These are phyloP conservation scores for Hipposideros larvatus DNA, from an alignment of 2,797 vertebrate genomes.

Conservation along the genomic window DNA sequence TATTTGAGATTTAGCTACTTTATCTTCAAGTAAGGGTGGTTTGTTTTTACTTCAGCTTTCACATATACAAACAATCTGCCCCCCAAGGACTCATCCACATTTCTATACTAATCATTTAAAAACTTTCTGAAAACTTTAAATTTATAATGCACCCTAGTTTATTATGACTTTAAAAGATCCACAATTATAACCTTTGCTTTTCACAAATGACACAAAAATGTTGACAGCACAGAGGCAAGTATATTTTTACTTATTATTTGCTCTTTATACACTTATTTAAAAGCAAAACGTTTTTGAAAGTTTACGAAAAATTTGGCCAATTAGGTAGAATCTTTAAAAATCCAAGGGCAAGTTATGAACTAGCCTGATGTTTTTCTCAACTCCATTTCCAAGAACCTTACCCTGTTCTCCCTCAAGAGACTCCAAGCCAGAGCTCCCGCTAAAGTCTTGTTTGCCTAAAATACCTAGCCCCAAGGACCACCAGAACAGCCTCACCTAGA, in stretches of 20 bases:
- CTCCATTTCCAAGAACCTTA: constrained; percentile 43
- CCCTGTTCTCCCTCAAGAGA: not conserved
- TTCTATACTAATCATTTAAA: constrained; percentile 7
- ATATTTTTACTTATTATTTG: constrained; percentile 28
- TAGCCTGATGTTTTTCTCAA: constrained; percentile 44
- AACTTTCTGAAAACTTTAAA: constrained; percentile 38
- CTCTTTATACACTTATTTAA: constrained; percentile 37
- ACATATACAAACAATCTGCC: not conserved
- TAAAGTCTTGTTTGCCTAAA: constrained; percentile 37
- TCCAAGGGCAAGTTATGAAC: constrained; percentile 2
- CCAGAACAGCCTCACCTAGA: not conserved
- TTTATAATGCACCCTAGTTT: not conserved
- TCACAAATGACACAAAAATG: not conserved
- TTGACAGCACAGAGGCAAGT: not conserved
- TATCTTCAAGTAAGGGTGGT: constrained; percentile 80
- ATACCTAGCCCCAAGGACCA: not conserved
- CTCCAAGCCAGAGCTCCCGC: not conserved
- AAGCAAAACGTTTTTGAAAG: constrained; percentile 28
- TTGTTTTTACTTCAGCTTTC: constrained; percentile 56
- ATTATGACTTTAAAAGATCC: constrained; percentile 10
- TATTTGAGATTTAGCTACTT: constrained; percentile 86
- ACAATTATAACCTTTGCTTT: not conserved
- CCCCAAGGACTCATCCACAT: not conserved
- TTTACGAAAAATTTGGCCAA: constrained; percentile 6
- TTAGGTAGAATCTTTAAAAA: constrained; percentile 52